A percentile compares a stretch with the other conserved stretches of the same genome.
These are phyloP conservation scores for Chloropsis cyanopogon DNA, from an alignment of 2,113 vertebrate genomes.

Conservation along the genomic window DNA sequence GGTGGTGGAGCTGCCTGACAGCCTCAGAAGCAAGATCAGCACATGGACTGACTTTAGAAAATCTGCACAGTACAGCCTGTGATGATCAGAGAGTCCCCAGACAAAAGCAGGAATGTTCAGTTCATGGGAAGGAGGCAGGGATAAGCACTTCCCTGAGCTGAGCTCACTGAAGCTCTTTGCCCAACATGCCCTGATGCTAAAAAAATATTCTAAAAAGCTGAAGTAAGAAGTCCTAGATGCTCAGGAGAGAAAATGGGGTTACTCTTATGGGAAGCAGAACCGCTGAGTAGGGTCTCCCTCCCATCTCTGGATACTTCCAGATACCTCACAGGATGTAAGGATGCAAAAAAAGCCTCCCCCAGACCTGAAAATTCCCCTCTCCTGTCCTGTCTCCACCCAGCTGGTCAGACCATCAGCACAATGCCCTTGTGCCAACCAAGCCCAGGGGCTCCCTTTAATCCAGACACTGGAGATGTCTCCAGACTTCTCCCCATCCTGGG, in stretches of 20 bases:
- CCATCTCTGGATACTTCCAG: not conserved
- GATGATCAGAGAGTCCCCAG: conserved; percentile 21
- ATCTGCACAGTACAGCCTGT: not conserved
- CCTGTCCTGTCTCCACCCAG: rapidly evolving
- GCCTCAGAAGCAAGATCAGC: not conserved
- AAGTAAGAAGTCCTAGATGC: not conserved
- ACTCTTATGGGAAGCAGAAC: not conserved
- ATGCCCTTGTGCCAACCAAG: rapidly evolving
- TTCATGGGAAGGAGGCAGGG: not conserved
- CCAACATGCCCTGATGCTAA: not conserved
- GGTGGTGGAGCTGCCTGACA: not conserved
- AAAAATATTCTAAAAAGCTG: not conserved
- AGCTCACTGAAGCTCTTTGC: not conserved
- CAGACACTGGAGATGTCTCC: not conserved
- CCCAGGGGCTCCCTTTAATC: not conserved
- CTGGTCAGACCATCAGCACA: not conserved
- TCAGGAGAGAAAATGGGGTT: not conserved
- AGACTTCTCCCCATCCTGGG: too few species aligned
- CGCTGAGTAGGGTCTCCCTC: rapidly evolving
- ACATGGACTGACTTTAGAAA: not conserved
- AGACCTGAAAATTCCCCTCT: not conserved
- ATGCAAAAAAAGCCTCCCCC: not conserved
- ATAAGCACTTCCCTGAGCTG: not conserved
- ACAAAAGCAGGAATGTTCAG: conserved; percentile 24
- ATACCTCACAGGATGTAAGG: rapidly evolving